phyloP scores from a whole-genome alignment of 1,140 invertebrate species.

The Catajapyx aquilonaris region DNA sequence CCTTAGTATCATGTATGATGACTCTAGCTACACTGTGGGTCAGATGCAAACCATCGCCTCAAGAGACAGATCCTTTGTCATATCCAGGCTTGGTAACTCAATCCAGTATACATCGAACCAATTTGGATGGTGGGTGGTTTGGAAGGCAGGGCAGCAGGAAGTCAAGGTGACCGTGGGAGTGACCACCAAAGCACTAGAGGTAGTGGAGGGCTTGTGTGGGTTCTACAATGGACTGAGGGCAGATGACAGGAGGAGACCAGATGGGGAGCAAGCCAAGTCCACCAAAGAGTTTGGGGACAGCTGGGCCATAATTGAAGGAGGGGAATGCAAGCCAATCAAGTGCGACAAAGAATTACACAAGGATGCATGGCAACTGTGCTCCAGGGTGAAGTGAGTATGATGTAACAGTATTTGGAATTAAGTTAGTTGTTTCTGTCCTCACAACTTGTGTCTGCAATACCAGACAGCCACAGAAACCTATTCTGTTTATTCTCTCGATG shows the following conservation, averaged over 20 bases:
- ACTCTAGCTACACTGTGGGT: constrained; percentile 34
- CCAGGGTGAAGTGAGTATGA: constrained; percentile 18
- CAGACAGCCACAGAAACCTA: no score
- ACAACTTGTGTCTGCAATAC: no score
- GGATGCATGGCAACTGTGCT: constrained; percentile 37
- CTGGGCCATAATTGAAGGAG: constrained; percentile 34
- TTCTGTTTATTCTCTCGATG: no score
- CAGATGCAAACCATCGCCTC: constrained; percentile 43
- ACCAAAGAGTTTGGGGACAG: constrained; percentile 47
- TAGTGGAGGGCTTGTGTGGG: constrained; percentile 56
- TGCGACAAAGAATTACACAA: constrained; percentile 33
- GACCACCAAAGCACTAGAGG: constrained; percentile 22
- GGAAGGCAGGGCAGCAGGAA: constrained; percentile 37
- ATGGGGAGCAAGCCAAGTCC: constrained; percentile 33
- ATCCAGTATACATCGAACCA: constrained; percentile 39
- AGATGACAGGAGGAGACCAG: constrained; percentile 47
- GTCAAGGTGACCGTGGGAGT: constrained; percentile 49
- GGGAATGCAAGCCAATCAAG: constrained; percentile 27
- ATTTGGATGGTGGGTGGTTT: constrained; percentile 48
- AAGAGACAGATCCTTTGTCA: constrained; percentile 31
- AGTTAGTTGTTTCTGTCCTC: background rate
- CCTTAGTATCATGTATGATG: constrained; percentile 40
- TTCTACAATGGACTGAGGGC: constrained; percentile 36
- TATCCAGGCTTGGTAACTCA: constrained; percentile 41
- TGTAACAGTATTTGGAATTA: background rate